phyloP scores from a whole-genome alignment of 2,888 invertebrate species.

The Sepioteuthis lessoniana region DNA sequence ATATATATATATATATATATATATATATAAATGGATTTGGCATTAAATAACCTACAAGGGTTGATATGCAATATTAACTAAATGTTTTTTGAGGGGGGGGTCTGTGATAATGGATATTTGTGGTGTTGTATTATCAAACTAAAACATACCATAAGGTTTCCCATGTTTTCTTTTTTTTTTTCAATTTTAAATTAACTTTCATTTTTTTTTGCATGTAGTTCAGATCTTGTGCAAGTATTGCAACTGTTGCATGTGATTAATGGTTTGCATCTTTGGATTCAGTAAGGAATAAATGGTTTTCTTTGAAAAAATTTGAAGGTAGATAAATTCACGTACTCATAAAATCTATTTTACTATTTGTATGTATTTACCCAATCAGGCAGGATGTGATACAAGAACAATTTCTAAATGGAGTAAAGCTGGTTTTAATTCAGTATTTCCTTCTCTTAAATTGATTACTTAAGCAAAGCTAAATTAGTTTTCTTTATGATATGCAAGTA shows the following conservation, averaged over 20 bases:
- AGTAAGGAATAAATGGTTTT: neutral
- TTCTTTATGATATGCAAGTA: too few species aligned
- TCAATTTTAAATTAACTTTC: neutral
- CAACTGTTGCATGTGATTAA: neutral
- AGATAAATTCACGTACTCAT: neutral
- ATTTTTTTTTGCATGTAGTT: neutral
- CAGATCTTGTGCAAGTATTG: neutral
- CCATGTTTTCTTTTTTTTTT: neutral
- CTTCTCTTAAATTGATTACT: too few species aligned
- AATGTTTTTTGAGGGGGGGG: too few species aligned
- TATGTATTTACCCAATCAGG: too few species aligned
- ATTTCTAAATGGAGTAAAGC: too few species aligned
- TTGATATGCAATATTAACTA: too few species aligned
- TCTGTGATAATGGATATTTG: neutral
- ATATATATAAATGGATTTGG: too few species aligned
- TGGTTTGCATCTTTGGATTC: neutral
- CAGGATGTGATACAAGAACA: too few species aligned
- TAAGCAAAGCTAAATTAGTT: too few species aligned
- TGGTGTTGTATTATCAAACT: neutral
- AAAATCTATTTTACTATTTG: neutral
- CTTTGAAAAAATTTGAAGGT: neutral
- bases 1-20: too few species aligned
- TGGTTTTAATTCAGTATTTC: too few species aligned
- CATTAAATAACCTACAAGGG: too few species aligned
- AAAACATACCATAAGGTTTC: neutral